Evolutionary conservation across 2,113 vertebrate genomes (phyloP).

Genomic region (Ginglymostoma cirratum): DNA sequence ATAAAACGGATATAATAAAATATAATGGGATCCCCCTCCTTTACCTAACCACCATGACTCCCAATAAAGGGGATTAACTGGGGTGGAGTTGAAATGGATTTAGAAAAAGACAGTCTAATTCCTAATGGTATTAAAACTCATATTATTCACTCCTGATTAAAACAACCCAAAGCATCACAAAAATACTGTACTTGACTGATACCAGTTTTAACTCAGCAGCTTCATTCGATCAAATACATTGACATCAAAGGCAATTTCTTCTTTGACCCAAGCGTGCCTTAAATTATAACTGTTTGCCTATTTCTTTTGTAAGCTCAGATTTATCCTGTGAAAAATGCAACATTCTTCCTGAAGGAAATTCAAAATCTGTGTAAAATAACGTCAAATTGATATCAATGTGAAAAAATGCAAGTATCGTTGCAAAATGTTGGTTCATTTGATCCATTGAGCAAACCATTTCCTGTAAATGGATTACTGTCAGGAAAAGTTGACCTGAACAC

Average conservation of each 20-base stretch:
- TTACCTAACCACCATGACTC: neutral
- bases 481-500: neutral
- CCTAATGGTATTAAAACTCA: neutral
- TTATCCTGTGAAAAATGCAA: neutral
- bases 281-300: neutral
- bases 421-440: neutral
- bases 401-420: neutral
- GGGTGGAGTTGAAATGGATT: neutral
- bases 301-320: neutral
- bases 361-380: neutral
- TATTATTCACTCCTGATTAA: neutral
- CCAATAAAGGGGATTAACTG: too few relatives aligned
- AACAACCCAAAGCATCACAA: neutral
- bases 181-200: neutral
- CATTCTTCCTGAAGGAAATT: neutral
- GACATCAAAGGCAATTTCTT: neutral
- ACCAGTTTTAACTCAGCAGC: neutral
- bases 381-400: neutral
- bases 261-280: neutral
- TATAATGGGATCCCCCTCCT: too few relatives aligned
- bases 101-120: neutral
- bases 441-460: slow-evolving; percentile 16
- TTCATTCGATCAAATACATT: neutral
- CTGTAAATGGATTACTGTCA: neutral
- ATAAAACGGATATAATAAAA: neutral